These are phyloP conservation scores for Leptinotarsa tumamoca DNA, from an alignment of 2,888 invertebrate genomes.

Conservation along the genomic window DNA sequence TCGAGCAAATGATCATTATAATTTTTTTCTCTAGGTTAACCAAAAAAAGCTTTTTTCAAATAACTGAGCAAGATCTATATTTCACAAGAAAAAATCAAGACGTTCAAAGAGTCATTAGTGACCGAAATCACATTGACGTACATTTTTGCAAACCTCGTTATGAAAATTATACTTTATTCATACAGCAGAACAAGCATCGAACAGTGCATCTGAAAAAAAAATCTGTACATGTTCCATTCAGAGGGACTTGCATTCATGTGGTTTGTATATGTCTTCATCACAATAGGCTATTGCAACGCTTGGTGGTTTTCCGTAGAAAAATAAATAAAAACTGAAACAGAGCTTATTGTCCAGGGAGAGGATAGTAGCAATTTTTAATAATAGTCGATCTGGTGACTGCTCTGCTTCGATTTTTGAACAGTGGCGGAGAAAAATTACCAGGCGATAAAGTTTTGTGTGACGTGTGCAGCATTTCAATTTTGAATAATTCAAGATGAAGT, in stretches of 20 bases:
- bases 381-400: slow-evolving; percentile 60
- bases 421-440: slow-evolving; percentile 18
- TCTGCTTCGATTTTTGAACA: slow-evolving; percentile 50
- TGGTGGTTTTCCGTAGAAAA: slow-evolving; percentile 40
- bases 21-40: too few relatives aligned
- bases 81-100: too few relatives aligned
- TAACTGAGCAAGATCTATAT: too few relatives aligned
- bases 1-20: too few relatives aligned
- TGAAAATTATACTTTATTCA: not conserved
- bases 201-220: slow-evolving; percentile 16
- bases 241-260: slow-evolving; percentile 42
- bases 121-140: not conserved
- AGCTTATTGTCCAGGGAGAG: slow-evolving; percentile 57
- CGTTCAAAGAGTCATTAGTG: too few relatives aligned
- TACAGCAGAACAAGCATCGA: not conserved
- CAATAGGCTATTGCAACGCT: slow-evolving; percentile 45
- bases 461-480: too few relatives aligned
- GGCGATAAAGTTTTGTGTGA: not conserved
- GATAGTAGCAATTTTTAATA: slow-evolving; percentile 63
- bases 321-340: slow-evolving; percentile 46
- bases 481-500: too few relatives aligned
- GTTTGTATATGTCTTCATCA: slow-evolving; percentile 47
- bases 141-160: not conserved
- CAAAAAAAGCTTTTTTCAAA: too few relatives aligned
- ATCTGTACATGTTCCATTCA: slow-evolving; percentile 31